phyloP scores from a whole-genome alignment of 1,140 invertebrate genomes.

The Macrosteles quadrilineatus region DNA sequence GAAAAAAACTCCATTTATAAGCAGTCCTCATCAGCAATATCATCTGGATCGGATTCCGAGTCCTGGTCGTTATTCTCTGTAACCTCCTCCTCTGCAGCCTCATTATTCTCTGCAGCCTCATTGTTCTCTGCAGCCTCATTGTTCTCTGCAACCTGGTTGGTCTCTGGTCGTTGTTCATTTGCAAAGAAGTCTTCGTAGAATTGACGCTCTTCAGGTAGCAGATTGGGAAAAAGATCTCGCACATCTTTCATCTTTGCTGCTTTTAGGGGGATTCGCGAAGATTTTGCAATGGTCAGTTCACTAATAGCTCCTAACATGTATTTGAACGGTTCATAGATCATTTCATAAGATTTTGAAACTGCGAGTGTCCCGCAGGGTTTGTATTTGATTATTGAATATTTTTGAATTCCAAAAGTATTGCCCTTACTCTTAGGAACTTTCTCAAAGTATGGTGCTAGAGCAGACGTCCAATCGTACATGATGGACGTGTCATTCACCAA shows the following conservation, averaged over 20 bases:
- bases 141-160: no score
- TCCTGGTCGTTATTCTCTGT: no score
- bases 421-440: neutral
- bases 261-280: slow-evolving; percentile 9
- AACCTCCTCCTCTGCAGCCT: slow-evolving; percentile 11
- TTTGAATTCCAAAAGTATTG: slow-evolving; percentile 13
- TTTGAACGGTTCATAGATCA: neutral
- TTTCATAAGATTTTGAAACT: slow-evolving; percentile 4
- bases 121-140: no score
- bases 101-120: neutral
- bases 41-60: no score
- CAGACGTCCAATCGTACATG: slow-evolving; percentile 22
- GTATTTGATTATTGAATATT: neutral
- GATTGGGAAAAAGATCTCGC: neutral
- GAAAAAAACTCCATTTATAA: no score
- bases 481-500: slow-evolving; percentile 7
- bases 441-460: neutral
- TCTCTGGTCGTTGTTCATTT: no score
- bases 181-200: slow-evolving; percentile 26
- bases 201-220: neutral
- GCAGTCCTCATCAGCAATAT: no score
- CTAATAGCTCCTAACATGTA: no score
- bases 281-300: neutral
- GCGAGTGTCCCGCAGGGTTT: neutral
- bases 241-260: slow-evolving; percentile 23